Evolutionary conservation across 2,797 vertebrate species (phyloP), one percentile per base, ranked within the genome.

Genomic region (Pangasius macronema): DNA sequence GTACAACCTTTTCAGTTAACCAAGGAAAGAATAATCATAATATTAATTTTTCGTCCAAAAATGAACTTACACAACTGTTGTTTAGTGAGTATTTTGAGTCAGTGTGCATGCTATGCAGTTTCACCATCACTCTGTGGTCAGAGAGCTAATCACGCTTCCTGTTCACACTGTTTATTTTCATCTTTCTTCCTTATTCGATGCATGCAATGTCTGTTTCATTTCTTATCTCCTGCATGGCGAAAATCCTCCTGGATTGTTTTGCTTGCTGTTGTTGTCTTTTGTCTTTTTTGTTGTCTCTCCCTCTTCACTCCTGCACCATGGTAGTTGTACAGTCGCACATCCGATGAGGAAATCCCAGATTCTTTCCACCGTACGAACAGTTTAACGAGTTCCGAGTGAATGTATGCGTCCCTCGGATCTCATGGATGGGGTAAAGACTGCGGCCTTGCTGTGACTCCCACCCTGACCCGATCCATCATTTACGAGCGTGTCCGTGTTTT

Each of bases 231-330:
- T 73, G 84, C 87, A 85, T 89, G 86, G 20, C 24, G 22, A 20
- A 36, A 33, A 36, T 8, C 70, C 24, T 72, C 8, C 33, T 16
- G 27, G n/a, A 30, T n/a, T 14, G 13, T 49, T 75, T 75, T 49
- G 42, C 20, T 49, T 22, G 18, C 18, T 86, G 61, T 77, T 75
- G 14, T 84, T 83, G 51, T 84, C n/a, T 90, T 22, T 82, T 85
- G 33, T 42, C 86, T 73, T 88, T 42, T 39, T 22, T 3, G 22
- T 24, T 3, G n/a, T 57, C 0, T 55, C 18, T 57, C 0, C 30
- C 3, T 53, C 14, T 75, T 75, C 42, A 49, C 39, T 75, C 10
- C 42, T 46, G 36, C 5, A 1, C 6, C 16, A 27, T 46, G 36
- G 42, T 42, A 22, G 68, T 42, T 24, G 7, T 9, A 10, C 36